Percentiles rank a stretch among this genome's conserved stretches.
phyloP scores from a whole-genome alignment of 2,113 vertebrate species.

The Rhodinocichla rosea region DNA sequence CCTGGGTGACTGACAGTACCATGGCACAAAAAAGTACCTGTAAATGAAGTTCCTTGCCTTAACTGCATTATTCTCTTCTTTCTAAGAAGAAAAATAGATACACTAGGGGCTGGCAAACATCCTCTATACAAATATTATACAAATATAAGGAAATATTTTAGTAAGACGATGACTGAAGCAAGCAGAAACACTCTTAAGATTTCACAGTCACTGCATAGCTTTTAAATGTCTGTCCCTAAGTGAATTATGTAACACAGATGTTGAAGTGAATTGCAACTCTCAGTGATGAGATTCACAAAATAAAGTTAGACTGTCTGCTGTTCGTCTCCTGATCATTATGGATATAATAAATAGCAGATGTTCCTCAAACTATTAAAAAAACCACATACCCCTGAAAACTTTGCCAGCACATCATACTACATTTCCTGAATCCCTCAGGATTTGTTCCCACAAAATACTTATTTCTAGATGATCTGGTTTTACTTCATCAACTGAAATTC shows the following conservation, averaged over 20 bases:
- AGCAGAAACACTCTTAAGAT: background rate
- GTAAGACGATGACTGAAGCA: background rate
- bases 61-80: background rate
- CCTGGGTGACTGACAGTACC: background rate
- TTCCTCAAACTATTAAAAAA: slow-evolving; percentile 62
- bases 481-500: slow-evolving; percentile 63
- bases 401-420: slow-evolving; percentile 23
- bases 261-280: slow-evolving; percentile 51
- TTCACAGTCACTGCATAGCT: background rate
- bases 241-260: slow-evolving; percentile 56
- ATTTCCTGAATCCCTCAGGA: slow-evolving; percentile 27
- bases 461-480: slow-evolving; percentile 61
- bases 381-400: background rate
- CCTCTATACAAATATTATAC: background rate
- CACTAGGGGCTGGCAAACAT: background rate
- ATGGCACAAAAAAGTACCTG: background rate
- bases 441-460: slow-evolving; percentile 11
- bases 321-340: slow-evolving; percentile 27
- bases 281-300: slow-evolving; percentile 43
- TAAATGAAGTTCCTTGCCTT: background rate
- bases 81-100: background rate
- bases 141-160: background rate
- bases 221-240: slow-evolving; percentile 17
- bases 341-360: slow-evolving; percentile 47
- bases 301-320: slow-evolving; percentile 49